Percentiles rank a stretch among this genome's conserved stretches.
Conservation (phyloP, 2,113 vertebrate species). For the Eurypyga helias region DNA sequence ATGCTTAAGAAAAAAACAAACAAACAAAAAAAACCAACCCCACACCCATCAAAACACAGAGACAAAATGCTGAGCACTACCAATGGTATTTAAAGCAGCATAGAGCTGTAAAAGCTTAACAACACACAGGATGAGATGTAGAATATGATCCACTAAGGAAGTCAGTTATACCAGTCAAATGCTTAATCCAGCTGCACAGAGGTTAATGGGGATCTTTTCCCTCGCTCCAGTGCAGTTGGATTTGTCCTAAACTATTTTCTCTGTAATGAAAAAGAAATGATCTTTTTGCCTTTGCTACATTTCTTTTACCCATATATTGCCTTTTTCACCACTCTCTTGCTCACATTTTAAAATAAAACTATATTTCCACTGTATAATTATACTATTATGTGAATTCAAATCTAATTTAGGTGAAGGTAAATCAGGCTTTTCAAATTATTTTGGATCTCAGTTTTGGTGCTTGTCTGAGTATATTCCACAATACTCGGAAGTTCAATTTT, state of each 20-base stretch:
- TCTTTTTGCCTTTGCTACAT: neutral
- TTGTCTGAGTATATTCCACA: neutral
- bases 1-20: neutral
- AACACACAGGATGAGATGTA: neutral
- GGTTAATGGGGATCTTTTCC: neutral
- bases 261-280: neutral
- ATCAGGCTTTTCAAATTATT: neutral
- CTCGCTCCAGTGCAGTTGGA: neutral
- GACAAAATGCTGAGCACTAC: neutral
- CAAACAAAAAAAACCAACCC: no score
- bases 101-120: neutral
- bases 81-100: neutral
- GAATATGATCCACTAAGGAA: neutral
- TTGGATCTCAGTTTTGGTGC: neutral
- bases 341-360: neutral
- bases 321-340: neutral
- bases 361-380: neutral
- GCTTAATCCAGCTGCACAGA: slow-evolving; percentile 10
- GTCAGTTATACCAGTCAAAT: neutral
- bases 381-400: neutral
- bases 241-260: neutral
- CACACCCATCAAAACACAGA: no score
- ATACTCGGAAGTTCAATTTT: neutral
- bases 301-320: neutral
- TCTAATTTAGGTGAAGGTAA: neutral